Evolutionary conservation across 2,888 invertebrate genomes (phyloP).

Genomic region (Cylloceria caligata): DNA sequence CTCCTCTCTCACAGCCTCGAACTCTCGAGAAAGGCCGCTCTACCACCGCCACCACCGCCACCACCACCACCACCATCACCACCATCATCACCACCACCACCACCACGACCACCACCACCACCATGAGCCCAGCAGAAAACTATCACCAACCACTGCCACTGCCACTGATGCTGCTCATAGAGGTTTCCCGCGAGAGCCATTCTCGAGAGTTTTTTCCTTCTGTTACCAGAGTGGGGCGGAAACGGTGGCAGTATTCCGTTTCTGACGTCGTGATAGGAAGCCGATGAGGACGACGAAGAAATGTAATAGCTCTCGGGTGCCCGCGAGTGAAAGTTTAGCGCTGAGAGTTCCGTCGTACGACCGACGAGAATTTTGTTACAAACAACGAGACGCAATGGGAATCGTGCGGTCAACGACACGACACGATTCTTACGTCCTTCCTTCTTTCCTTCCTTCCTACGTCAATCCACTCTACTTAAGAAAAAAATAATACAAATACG

Average conservation of each 20-base stretch:
- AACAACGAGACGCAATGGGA: constrained; percentile 55
- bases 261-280: constrained; percentile 53
- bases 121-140: background rate
- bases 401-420: constrained; percentile 66
- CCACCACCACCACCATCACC: constrained; percentile 13
- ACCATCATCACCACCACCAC: constrained; percentile 43
- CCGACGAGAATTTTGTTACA: constrained; percentile 55
- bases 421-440: constrained; percentile 56
- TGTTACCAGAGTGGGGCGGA: background rate
- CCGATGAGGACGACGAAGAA: constrained; percentile 64
- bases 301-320: constrained; percentile 41
- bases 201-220: background rate
- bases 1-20: constrained; percentile 64
- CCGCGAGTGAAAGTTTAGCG: constrained; percentile 61
- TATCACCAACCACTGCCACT: constrained; percentile 5
- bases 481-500: constrained; percentile 4
- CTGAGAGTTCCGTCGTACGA: constrained; percentile 36
- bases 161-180: background rate
- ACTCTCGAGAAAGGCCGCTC: constrained; percentile 68
- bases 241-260: constrained; percentile 52
- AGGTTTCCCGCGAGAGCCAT: constrained; percentile 5
- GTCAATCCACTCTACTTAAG: constrained; percentile 5
- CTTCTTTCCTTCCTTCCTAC: constrained; percentile 2
- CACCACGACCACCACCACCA: constrained; percentile 12
- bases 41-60: constrained; percentile 40